Conservation (phyloP, 2,888 invertebrate species). For the Alentia gelatinosa region DNA sequence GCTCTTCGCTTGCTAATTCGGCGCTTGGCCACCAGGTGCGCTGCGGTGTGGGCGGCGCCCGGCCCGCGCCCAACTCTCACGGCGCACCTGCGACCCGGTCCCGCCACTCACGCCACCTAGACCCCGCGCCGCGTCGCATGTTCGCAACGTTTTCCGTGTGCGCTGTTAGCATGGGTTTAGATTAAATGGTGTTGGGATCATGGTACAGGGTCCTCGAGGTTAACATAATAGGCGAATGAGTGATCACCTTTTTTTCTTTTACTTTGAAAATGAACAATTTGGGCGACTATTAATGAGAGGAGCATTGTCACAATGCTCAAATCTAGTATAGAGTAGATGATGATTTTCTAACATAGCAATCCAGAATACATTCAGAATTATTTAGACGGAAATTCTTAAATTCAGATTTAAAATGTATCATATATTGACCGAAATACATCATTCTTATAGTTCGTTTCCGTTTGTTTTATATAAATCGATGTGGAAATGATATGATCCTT, state of each 20-base stretch:
- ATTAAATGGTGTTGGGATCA: too few relatives aligned
- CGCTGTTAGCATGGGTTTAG: neutral
- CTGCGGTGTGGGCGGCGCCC: neutral
- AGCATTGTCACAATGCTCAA: too few relatives aligned
- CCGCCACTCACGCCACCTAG: neutral
- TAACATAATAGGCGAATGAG: neutral
- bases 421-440: too few relatives aligned
- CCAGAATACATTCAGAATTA: too few relatives aligned
- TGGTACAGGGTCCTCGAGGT: neutral
- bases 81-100: neutral
- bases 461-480: too few relatives aligned
- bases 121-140: neutral
- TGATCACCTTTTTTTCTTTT: neutral
- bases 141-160: neutral
- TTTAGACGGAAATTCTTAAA: too few relatives aligned
- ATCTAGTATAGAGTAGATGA: too few relatives aligned
- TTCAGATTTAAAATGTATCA: too few relatives aligned
- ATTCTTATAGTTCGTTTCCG: too few relatives aligned
- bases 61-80: constrained; percentile 12
- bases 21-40: constrained; percentile 29
- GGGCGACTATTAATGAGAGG: neutral
- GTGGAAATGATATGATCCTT: too few relatives aligned
- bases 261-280: neutral
- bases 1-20: neutral
- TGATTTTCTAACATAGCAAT: too few relatives aligned